Percentiles rank a stretch among this genome's conserved stretches.
Evolutionary conservation across 2,888 invertebrate genomes (phyloP).

Genomic region (Drosophila stalkeri): DNA sequence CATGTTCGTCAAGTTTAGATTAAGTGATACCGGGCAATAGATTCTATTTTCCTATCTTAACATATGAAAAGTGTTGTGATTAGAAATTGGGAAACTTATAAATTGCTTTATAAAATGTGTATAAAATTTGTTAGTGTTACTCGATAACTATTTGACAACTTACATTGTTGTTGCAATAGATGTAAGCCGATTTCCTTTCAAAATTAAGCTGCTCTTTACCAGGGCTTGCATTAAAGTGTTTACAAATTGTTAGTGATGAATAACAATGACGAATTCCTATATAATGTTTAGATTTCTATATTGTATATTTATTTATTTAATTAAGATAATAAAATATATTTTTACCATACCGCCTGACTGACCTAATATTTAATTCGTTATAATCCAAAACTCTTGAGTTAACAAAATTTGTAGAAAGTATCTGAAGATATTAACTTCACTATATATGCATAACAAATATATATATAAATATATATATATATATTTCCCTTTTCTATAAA

Average conservation of each 20-base stretch:
- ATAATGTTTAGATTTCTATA: too few species aligned
- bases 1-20: neutral
- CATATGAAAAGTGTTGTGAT: neutral
- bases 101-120: neutral
- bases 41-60: neutral
- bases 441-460: neutral
- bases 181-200: neutral
- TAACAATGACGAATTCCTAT: neutral
- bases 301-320: too few species aligned
- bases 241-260: neutral
- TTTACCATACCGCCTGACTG: too few species aligned
- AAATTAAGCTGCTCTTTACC: neutral
- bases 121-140: neutral
- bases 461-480: neutral
- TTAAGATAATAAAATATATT: too few species aligned
- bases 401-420: neutral
- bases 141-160: neutral
- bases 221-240: neutral
- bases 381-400: neutral
- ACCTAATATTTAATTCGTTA: too few species aligned
- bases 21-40: too few species aligned
- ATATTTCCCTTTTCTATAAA: neutral
- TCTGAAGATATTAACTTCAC: neutral
- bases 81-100: neutral
- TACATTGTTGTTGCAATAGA: neutral